These are phyloP conservation scores for Sepioteuthis lessoniana DNA, from an alignment of 2,888 invertebrate species.

Conservation along the genomic window DNA sequence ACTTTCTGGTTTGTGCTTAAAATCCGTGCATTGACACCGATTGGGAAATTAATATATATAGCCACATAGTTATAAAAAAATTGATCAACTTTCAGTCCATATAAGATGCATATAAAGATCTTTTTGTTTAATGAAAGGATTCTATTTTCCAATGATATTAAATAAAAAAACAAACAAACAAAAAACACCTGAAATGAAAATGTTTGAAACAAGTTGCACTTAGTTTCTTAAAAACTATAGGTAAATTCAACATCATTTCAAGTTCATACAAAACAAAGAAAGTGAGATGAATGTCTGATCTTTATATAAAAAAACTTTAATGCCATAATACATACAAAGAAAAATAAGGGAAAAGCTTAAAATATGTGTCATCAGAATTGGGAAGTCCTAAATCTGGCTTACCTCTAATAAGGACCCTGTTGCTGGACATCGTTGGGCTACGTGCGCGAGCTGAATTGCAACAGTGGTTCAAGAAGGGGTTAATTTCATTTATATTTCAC, in stretches of 20 bases:
- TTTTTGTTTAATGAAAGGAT: too few species aligned
- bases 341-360: neutral
- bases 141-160: neutral
- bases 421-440: constrained; percentile 14
- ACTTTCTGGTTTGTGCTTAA: too few species aligned
- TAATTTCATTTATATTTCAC: constrained; percentile 12
- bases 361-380: neutral
- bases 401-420: constrained; percentile 33
- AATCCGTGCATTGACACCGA: neutral
- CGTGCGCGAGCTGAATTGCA: constrained; percentile 9
- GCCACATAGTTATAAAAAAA: neutral
- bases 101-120: neutral
- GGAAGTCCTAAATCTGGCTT: constrained; percentile 20
- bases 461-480: constrained; percentile 23
- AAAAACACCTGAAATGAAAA: too few species aligned
- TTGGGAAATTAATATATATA: neutral
- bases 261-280: neutral
- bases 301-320: neutral
- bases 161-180: neutral
- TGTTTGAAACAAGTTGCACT: too few species aligned
- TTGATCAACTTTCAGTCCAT: neutral
- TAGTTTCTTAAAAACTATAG: too few species aligned
- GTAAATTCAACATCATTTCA: neutral
- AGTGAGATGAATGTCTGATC: neutral
- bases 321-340: neutral